These are phyloP conservation scores for Morinoia aosen DNA, from an alignment of 2,888 invertebrate genomes.

Conservation along the genomic window DNA sequence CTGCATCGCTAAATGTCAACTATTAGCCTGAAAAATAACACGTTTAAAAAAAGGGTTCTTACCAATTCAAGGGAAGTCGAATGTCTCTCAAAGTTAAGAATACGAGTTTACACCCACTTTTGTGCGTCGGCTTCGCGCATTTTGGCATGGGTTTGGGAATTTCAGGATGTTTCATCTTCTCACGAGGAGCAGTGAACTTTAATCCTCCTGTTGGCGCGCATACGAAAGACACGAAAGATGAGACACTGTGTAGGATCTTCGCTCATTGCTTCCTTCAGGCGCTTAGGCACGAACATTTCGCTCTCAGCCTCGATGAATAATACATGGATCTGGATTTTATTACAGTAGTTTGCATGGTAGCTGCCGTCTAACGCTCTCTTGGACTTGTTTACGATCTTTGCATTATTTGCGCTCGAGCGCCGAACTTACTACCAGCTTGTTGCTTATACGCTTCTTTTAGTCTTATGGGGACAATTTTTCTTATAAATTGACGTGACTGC, in stretches of 20 bases:
- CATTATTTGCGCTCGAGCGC: constrained; percentile 45
- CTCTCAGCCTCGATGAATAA: constrained; percentile 47
- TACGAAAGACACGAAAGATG: constrained; percentile 33
- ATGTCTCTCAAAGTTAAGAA: neutral
- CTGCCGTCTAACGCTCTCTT: constrained; percentile 51
- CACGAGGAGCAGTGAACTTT: constrained; percentile 7
- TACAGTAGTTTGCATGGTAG: constrained; percentile 51
- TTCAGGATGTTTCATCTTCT: neutral
- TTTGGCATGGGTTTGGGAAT: constrained; percentile 9
- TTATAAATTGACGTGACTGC: constrained; percentile 26
- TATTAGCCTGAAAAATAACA: neutral
- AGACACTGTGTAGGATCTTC: constrained; percentile 7
- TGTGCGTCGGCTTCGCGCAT: neutral
- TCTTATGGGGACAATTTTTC: constrained; percentile 5
- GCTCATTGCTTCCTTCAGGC: constrained; percentile 35
- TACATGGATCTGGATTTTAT: constrained; percentile 46
- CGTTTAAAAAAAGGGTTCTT: neutral
- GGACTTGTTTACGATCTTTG: constrained; percentile 42
- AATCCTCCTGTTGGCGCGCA: constrained; percentile 6
- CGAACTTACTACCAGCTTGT: constrained; percentile 46
- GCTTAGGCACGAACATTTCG: constrained; percentile 40
- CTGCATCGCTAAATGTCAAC: neutral
- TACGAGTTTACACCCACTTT: neutral
- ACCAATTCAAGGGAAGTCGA: neutral
- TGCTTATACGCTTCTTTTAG: neutral